Percentiles rank a stretch among this genome's conserved stretches.
Evolutionary conservation across 2,113 vertebrate species (phyloP).

Genomic region (Sisor rabdophorus): DNA sequence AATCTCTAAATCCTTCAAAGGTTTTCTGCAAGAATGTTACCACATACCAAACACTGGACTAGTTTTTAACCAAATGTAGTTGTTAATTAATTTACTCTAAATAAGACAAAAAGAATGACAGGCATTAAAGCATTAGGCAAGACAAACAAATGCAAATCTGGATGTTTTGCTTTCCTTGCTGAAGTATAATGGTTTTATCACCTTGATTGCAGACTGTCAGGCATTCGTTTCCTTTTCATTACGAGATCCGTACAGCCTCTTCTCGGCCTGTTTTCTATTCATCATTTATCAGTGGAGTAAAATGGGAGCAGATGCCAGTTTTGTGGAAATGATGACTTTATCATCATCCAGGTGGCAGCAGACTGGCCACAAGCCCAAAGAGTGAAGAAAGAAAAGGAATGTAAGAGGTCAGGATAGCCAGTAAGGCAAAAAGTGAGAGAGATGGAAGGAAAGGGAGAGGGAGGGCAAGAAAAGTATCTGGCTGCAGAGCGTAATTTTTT

Average conservation of each 20-base stretch:
- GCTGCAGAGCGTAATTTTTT: neutral
- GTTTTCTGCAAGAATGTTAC: slow-evolving; percentile 27
- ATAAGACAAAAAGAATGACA: slow-evolving; percentile 53
- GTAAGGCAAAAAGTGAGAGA: neutral
- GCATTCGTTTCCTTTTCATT: slow-evolving; percentile 49
- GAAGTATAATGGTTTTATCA: slow-evolving; percentile 59
- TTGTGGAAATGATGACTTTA: slow-evolving; percentile 58
- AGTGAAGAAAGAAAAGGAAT: slow-evolving; percentile 23
- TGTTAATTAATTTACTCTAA: slow-evolving; percentile 66
- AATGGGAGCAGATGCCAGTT: slow-evolving; percentile 61
- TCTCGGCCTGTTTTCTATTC: slow-evolving; percentile 49
- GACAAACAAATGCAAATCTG: slow-evolving; percentile 39
- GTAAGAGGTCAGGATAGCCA: slow-evolving; percentile 12
- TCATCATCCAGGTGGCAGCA: slow-evolving; percentile 60
- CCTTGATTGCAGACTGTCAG: slow-evolving; percentile 61
- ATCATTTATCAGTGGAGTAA: slow-evolving; percentile 61
- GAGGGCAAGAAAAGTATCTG: neutral
- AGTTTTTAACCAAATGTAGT: slow-evolving; percentile 29
- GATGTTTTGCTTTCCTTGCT: slow-evolving; percentile 19
- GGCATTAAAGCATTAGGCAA: slow-evolving; percentile 57
- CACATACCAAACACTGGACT: slow-evolving; percentile 11
- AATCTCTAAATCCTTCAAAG: slow-evolving; percentile 56
- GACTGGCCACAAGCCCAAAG: slow-evolving; percentile 51
- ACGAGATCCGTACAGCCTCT: slow-evolving; percentile 49
- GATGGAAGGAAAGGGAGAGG: neutral